Percentiles rank a stretch among this genome's conserved stretches.
Conservation (phyloP, 2,797 vertebrate genomes). For the Liasis olivaceus region DNA sequence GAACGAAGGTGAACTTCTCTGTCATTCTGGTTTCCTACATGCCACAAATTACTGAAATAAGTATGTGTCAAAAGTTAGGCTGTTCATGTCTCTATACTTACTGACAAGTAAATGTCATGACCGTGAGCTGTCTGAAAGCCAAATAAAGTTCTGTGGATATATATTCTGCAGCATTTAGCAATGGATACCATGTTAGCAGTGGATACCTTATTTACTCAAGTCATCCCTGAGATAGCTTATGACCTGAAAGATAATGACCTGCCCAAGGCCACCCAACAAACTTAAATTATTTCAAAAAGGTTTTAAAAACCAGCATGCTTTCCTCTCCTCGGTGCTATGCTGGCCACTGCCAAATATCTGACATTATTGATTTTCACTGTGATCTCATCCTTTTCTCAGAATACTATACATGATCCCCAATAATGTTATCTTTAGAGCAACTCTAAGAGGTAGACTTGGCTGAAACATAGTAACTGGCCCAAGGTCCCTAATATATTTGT, state of each 20-base stretch:
- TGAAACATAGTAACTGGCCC: not conserved
- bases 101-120: not conserved
- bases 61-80: not conserved
- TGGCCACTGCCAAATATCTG: not conserved
- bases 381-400: not conserved
- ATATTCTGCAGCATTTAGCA: not conserved
- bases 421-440: not conserved
- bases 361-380: not conserved
- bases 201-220: not conserved
- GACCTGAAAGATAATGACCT: not conserved
- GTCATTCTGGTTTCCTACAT: not conserved
- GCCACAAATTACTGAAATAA: not conserved
- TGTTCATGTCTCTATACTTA: not conserved
- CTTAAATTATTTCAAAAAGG: not conserved
- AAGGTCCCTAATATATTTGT: not conserved
- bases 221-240: not conserved
- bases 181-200: no score
- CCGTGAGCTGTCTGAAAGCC: not conserved
- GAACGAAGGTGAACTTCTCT: not conserved
- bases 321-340: not conserved
- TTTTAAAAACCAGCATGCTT: not conserved
- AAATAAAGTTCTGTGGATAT: not conserved
- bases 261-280: not conserved
- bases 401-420: not conserved
- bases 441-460: not conserved